phyloP scores from a whole-genome alignment of 2,113 vertebrate species.

The Misgurnus anguillicaudatus region DNA sequence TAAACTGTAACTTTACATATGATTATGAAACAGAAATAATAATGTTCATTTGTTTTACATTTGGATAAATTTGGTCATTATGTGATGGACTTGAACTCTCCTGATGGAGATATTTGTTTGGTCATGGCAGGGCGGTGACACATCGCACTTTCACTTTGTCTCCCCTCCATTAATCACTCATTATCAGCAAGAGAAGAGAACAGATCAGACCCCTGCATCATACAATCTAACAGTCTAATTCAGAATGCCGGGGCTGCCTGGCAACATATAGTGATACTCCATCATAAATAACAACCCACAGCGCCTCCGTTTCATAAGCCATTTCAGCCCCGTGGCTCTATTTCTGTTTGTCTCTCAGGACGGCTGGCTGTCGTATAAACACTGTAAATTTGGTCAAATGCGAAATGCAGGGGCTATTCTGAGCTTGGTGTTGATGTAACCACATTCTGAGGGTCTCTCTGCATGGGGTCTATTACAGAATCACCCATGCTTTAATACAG shows the following conservation, averaged over 20 bases:
- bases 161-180: constrained; percentile 32
- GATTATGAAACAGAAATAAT: too few relatives aligned
- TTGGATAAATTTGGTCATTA: background rate
- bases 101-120: constrained; percentile 12
- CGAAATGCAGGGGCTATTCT: constrained; percentile 23
- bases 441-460: background rate
- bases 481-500: background rate
- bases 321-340: constrained; percentile 28
- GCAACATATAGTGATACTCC: constrained; percentile 29
- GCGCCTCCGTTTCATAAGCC: constrained; percentile 30
- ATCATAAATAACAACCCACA: constrained; percentile 39
- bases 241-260: constrained; percentile 25
- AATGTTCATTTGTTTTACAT: too few relatives aligned
- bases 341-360: constrained; percentile 37
- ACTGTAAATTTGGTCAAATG: constrained; percentile 28
- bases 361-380: constrained; percentile 27
- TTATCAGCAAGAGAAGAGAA: constrained; percentile 34
- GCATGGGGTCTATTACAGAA: constrained; percentile 2
- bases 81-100: background rate
- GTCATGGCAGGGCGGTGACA: constrained; percentile 23
- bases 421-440: constrained; percentile 27
- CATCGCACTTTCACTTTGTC: background rate
- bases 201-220: constrained; percentile 27
- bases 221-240: background rate
- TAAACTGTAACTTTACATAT: too few relatives aligned